A percentile compares a stretch with the other conserved stretches of the same genome.
These are phyloP conservation scores for Pyrocoelia pectoralis DNA, from an alignment of 2,888 invertebrate species.

Conservation along the genomic window DNA sequence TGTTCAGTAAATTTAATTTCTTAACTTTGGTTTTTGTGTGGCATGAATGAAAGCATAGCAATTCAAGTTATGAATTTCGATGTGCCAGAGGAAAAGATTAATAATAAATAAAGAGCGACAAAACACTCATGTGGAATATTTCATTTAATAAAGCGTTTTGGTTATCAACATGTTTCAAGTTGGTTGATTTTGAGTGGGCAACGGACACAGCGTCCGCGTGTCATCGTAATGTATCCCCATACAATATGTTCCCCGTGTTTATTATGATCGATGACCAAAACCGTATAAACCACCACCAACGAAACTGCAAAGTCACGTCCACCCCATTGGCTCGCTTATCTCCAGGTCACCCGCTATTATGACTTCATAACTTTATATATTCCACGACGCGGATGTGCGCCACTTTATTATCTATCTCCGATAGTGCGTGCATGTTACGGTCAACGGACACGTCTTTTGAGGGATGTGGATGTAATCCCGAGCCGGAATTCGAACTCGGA, in stretches of 20 bases:
- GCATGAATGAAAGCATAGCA: too few relatives aligned
- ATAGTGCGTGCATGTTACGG: constrained; percentile 38
- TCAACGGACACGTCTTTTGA: constrained; percentile 31
- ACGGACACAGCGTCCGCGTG: constrained; percentile 30
- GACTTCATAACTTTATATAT: constrained; percentile 41
- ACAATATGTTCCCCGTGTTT: constrained; percentile 33
- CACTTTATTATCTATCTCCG: constrained; percentile 36
- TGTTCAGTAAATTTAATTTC: too few relatives aligned
- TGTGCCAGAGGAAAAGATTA: too few relatives aligned
- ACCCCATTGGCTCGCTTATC: constrained; percentile 53
- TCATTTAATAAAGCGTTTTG: constrained; percentile 5
- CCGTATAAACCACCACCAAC: constrained; percentile 30
- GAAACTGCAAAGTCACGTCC: constrained; percentile 54
- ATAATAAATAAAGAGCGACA: neutral
- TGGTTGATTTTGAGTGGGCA: constrained; percentile 38
- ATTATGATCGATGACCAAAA: constrained; percentile 36
- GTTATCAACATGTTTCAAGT: constrained; percentile 36
- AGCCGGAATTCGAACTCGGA: constrained; percentile 32
- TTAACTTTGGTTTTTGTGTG: too few relatives aligned
- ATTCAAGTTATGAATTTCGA: too few relatives aligned
- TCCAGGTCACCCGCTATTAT: constrained; percentile 40
- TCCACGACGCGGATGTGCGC: constrained; percentile 27
- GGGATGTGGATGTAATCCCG: constrained; percentile 29
- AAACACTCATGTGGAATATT: constrained; percentile 1
- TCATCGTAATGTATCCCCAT: constrained; percentile 35